Conservation (phyloP, 2,113 vertebrate species). For the Rhipidura dahli region DNA sequence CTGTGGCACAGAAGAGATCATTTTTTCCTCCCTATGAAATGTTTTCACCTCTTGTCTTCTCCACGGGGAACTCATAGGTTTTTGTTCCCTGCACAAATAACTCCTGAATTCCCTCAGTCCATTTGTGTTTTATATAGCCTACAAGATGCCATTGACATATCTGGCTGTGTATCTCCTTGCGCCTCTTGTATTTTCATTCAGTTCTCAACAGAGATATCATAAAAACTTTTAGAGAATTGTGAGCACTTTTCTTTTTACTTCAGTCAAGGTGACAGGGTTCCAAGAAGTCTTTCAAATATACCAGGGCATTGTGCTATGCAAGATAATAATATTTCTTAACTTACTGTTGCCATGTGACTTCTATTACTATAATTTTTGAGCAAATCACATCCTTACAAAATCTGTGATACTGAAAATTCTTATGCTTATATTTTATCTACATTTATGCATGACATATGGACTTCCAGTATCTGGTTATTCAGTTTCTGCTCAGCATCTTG, state of each 20-base stretch:
- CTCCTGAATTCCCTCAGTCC: background rate
- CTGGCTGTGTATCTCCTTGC: background rate
- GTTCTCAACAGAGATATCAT: background rate
- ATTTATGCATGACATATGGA: background rate
- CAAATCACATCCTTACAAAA: background rate
- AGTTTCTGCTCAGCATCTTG: background rate
- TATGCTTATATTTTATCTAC: background rate
- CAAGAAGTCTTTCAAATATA: background rate
- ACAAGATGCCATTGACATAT: background rate
- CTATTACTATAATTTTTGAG: background rate
- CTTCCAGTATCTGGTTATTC: background rate
- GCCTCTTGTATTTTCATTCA: background rate
- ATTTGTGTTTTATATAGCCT: background rate
- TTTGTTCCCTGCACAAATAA: background rate
- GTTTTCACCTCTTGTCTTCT: background rate
- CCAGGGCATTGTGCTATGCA: background rate
- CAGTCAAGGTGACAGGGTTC: background rate
- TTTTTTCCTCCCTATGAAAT: rapidly evolving
- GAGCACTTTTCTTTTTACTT: background rate
- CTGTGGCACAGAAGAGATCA: background rate
- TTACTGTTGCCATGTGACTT: background rate
- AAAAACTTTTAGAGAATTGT: background rate
- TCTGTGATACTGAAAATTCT: background rate
- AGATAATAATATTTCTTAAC: background rate
- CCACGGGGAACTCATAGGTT: background rate